Base-by-base conservation (phyloP, 2,797 vertebrate species). In the Diplodus puntazzo region DNA sequence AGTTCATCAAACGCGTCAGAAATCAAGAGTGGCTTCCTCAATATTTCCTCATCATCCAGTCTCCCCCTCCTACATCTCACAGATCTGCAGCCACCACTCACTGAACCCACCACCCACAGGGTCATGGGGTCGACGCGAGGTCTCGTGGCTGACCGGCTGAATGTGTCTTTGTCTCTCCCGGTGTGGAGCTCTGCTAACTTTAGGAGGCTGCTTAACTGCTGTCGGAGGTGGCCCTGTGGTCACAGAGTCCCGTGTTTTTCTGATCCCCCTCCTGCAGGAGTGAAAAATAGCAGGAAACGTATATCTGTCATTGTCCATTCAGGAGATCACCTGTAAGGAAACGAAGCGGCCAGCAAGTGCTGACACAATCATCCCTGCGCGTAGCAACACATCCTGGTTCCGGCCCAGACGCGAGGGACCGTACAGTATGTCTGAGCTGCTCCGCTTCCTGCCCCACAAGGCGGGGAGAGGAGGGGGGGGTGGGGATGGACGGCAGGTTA, bases 241-340 rank as follows among this genome's bases (percentile, higher is more conserved):
- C 88, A 87, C 79, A 71, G 83, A 85, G 86, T 82, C 68, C 84
- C 30, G 69, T 93, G 93, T 94, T 93, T 91, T 91, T 90, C 82
- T 86, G 90, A 90, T 88, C n/a, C 83, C 88, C 89, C 90, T 90
- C 76, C 87, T 80, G 88, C 87, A 89, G 84, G 79, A 90, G 76
- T 85, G 92, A 86, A 95, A 94, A 95, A 95, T 94, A 92, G 93
- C 93, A 95, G 94, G 94, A 95, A 95, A 92, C 79, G 83, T 94
- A 94, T 93, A 94, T 95, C 94, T 95, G 94, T 95, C 94, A 94
- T 92, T 94, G 94, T 91, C 92, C 89, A 95, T 95, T 95, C 90
- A 95, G 92, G 92, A 94, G 93, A 94, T 95, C 94, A 95, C 94
- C 94, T 95, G 94, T 94, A 95, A 94, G 94, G 93, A 95, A 94